phyloP scores from a whole-genome alignment of 2,797 vertebrate genomes.

The Spizella passerina region DNA sequence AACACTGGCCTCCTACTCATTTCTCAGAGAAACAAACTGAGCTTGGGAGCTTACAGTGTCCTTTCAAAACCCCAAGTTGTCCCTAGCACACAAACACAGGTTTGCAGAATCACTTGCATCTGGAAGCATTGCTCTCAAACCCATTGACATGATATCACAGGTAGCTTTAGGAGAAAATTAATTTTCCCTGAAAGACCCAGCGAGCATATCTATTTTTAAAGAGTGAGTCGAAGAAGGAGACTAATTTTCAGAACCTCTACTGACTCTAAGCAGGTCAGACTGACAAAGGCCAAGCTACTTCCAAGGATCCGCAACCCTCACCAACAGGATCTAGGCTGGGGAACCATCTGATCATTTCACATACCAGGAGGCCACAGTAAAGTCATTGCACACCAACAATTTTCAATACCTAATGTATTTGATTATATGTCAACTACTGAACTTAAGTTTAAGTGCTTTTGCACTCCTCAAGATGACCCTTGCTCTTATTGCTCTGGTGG shows the following conservation, averaged over 20 bases:
- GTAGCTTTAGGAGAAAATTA: not conserved
- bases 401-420: not conserved
- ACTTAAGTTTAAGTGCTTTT: not conserved
- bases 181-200: not conserved
- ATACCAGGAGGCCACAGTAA: not conserved
- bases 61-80: not conserved
- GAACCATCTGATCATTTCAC: not conserved
- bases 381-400: not conserved
- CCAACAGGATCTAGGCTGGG: not conserved
- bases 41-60: not conserved
- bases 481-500: not conserved
- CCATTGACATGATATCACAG: not conserved
- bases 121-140: not conserved
- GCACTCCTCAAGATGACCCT: not conserved
- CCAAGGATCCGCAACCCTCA: not conserved
- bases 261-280: not conserved
- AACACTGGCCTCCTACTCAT: not conserved
- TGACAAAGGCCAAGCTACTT: not conserved
- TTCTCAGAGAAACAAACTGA: not conserved
- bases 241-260: not conserved
- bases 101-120: not conserved
- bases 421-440: not conserved
- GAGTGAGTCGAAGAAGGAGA: not conserved
- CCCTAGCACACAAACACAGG: not conserved
- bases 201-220: not conserved